These are phyloP conservation scores for Drosophila nikananu DNA, from an alignment of 1,140 invertebrate species.

Conservation along the genomic window DNA sequence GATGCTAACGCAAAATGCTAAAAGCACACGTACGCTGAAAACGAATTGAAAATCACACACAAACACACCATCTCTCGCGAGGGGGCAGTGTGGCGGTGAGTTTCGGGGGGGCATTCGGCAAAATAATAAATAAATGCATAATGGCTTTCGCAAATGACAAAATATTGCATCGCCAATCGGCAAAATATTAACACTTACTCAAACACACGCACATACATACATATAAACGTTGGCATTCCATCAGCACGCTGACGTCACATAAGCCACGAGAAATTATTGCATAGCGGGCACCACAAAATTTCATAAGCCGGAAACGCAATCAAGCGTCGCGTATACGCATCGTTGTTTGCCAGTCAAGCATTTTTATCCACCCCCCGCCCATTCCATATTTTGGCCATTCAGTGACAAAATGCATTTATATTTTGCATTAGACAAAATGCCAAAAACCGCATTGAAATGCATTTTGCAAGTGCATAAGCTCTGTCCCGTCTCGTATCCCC, in stretches of 20 bases:
- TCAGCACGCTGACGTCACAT: slow-evolving; percentile 46
- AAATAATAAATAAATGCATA: slow-evolving; percentile 83
- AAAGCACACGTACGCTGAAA: slow-evolving; percentile 69
- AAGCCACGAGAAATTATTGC: slow-evolving; percentile 80
- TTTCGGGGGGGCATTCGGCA: slow-evolving; percentile 15
- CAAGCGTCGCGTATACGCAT: slow-evolving; percentile 68
- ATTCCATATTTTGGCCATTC: slow-evolving; percentile 28
- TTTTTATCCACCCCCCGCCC: slow-evolving; percentile 24
- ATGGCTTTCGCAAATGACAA: slow-evolving; percentile 78
- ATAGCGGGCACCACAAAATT: slow-evolving; percentile 73
- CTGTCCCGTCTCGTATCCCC: not conserved
- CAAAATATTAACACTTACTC: slow-evolving; percentile 78
- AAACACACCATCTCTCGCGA: not conserved
- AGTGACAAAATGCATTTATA: slow-evolving; percentile 66
- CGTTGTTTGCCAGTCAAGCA: slow-evolving; percentile 64
- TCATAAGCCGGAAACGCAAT: slow-evolving; percentile 83
- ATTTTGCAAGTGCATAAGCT: slow-evolving; percentile 44
- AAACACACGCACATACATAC: slow-evolving; percentile 10
- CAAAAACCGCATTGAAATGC: slow-evolving; percentile 55
- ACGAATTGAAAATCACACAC: slow-evolving; percentile 72
- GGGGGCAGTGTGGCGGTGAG: not conserved
- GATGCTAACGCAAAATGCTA: slow-evolving; percentile 72
- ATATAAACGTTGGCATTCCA: slow-evolving; percentile 17
- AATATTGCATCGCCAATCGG: slow-evolving; percentile 78
- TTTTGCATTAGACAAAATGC: slow-evolving; percentile 64